These are phyloP conservation scores for Notechis scutatus DNA, from an alignment of 2,113 vertebrate genomes.

Conservation along the genomic window DNA sequence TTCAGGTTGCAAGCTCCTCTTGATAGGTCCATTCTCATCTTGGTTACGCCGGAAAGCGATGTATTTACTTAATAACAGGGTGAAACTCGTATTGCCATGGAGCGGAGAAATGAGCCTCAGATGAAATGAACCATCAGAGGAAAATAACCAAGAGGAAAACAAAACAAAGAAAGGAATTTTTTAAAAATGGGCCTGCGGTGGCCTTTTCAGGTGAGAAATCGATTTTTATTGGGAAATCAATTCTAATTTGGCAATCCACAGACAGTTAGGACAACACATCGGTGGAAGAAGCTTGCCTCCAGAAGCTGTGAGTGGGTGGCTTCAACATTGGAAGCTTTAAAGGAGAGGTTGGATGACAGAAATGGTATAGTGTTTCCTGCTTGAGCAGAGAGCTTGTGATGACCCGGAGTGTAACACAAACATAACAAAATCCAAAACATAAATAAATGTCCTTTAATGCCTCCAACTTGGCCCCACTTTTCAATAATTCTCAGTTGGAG, in stretches of 20 bases:
- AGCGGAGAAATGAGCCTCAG: constrained; percentile 34
- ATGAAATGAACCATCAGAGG: constrained; percentile 45
- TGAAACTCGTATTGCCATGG: constrained; percentile 40
- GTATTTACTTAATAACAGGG: neutral
- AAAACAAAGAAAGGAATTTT: constrained; percentile 62
- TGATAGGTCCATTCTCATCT: neutral
- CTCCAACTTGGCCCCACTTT: too few relatives aligned
- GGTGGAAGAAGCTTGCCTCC: too few relatives aligned
- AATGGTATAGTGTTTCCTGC: too few relatives aligned
- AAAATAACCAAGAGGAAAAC: constrained; percentile 62
- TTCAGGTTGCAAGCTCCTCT: neutral
- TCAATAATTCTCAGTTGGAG: too few relatives aligned
- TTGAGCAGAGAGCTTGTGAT: too few relatives aligned
- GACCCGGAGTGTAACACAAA: too few relatives aligned
- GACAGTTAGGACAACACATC: too few relatives aligned
- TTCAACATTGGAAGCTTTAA: too few relatives aligned
- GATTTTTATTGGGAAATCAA: constrained; percentile 79
- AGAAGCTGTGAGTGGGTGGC: too few relatives aligned
- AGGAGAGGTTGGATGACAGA: too few relatives aligned
- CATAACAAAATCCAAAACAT: too few relatives aligned
- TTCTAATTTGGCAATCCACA: constrained; percentile 66
- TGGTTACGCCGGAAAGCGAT: neutral
- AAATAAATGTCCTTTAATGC: too few relatives aligned
- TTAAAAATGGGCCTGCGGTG: constrained; percentile 63
- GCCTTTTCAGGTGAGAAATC: constrained; percentile 70